Evolutionary conservation across 2,113 vertebrate genomes (phyloP).

Genomic region (Struthidea cinerea): DNA sequence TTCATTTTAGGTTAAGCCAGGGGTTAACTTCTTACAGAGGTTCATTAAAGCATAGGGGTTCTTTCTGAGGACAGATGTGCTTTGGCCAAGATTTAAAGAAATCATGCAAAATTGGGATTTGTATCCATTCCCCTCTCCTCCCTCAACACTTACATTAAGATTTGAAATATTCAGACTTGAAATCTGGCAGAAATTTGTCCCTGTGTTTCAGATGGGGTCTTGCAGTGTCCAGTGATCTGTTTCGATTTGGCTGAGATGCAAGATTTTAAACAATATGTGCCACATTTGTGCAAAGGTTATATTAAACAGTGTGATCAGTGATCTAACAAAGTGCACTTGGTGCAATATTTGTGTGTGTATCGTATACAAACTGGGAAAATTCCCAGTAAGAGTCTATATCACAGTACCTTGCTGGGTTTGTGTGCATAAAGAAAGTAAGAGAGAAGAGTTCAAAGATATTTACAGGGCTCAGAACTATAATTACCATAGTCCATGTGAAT

Average conservation of each 20-base stretch:
- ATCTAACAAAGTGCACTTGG: background rate
- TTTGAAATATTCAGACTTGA: background rate
- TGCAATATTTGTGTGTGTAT: background rate
- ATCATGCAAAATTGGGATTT: background rate
- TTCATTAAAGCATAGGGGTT: slow-evolving; percentile 14
- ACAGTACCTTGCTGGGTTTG: background rate
- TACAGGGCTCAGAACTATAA: background rate
- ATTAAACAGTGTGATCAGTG: background rate
- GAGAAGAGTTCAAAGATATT: background rate
- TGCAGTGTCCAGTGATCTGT: background rate
- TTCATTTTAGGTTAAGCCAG: slow-evolving; percentile 16
- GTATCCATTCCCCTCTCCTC: background rate
- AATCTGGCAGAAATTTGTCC: background rate
- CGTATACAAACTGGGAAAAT: background rate
- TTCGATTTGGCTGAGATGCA: background rate
- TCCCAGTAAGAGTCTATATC: background rate
- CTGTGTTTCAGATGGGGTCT: background rate
- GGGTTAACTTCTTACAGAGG: slow-evolving; percentile 9
- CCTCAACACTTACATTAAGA: background rate
- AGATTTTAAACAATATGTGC: background rate
- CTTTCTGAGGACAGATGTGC: background rate
- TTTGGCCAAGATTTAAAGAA: slow-evolving; percentile 20
- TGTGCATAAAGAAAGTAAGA: background rate
- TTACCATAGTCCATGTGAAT: background rate
- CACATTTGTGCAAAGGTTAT: background rate